A percentile compares a stretch with the other conserved stretches of the same genome.
phyloP scores from a whole-genome alignment of 2,888 invertebrate genomes.

The Sphaeridia pumilis region DNA sequence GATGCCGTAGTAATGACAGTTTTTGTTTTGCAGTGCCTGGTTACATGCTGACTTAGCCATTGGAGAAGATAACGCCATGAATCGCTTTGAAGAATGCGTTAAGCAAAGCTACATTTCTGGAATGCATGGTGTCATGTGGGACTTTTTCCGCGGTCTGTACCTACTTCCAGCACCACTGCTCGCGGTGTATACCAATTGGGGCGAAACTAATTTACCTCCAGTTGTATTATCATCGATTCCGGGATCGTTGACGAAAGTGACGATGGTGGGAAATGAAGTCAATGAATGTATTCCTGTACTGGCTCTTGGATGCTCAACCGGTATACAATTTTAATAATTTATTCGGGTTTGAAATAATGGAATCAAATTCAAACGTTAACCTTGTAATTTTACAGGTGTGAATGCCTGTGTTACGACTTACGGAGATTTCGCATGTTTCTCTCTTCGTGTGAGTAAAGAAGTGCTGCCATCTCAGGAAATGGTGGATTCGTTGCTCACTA shows the following conservation, averaged over 20 bases:
- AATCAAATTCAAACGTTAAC: too few species aligned
- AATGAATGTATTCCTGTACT: constrained; percentile 28
- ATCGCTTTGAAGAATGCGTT: constrained; percentile 30
- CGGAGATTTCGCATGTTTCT: constrained; percentile 27
- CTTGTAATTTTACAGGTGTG: constrained; percentile 21
- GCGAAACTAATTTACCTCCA: constrained; percentile 32
- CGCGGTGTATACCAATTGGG: constrained; percentile 31
- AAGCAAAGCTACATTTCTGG: constrained; percentile 29
- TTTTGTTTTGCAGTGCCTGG: constrained; percentile 27
- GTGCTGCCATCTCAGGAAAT: constrained; percentile 30
- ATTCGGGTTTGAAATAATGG: too few species aligned
- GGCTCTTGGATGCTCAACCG: constrained; percentile 29
- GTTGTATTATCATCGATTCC: constrained; percentile 33
- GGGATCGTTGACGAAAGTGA: constrained; percentile 25
- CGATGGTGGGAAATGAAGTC: constrained; percentile 26
- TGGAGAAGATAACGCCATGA: constrained; percentile 21
- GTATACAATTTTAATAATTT: constrained; percentile 6
- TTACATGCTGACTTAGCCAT: constrained; percentile 31
- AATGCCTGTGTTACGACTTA: constrained; percentile 33
- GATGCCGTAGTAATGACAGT: too few species aligned
- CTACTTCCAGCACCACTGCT: constrained; percentile 29
- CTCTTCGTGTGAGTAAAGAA: constrained; percentile 33
- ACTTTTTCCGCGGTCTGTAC: constrained; percentile 32
- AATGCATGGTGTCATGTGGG: constrained; percentile 35
- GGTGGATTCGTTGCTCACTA: constrained; percentile 29